phyloP scores from a whole-genome alignment of 2,888 invertebrate species.

The Drosophila paramelanica region DNA sequence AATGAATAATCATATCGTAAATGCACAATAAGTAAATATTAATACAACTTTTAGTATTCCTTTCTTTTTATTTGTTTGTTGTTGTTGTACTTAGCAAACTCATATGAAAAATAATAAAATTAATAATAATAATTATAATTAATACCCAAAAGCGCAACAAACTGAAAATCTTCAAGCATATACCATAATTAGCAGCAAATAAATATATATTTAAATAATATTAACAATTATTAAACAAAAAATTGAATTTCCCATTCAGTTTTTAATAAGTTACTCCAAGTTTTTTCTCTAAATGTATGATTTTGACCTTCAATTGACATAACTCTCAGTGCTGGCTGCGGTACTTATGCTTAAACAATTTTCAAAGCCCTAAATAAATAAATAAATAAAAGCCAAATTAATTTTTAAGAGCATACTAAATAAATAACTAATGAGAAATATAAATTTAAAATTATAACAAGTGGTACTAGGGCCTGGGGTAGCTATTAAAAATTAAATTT shows the following conservation, averaged over 20 bases:
- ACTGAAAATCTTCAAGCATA: constrained; percentile 37
- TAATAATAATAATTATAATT: constrained; percentile 20
- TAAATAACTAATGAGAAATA: constrained; percentile 28
- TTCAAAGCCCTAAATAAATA: constrained; percentile 32
- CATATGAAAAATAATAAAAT: constrained; percentile 28
- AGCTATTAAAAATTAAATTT: constrained; percentile 57
- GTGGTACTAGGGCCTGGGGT: constrained; percentile 77
- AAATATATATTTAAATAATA: constrained; percentile 10
- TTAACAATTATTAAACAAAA: constrained; percentile 18
- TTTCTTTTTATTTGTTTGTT: constrained; percentile 43
- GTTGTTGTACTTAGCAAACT: constrained; percentile 62
- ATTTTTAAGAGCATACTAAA: constrained; percentile 58
- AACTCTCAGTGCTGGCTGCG: constrained; percentile 58
- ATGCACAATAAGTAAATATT: constrained; percentile 53
- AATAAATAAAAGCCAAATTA: constrained; percentile 75
- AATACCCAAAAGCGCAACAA: constrained; percentile 9
- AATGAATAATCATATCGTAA: constrained; percentile 71
- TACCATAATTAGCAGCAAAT: constrained; percentile 37
- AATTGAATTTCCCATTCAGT: constrained; percentile 4
- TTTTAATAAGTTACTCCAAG: constrained; percentile 21
- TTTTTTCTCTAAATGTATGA: constrained; percentile 15
- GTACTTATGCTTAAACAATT: constrained; percentile 55
- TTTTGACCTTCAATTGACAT: constrained; percentile 20
- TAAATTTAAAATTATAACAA: constrained; percentile 38
- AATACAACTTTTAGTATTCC: constrained; percentile 10